Conservation (phyloP, 2,797 vertebrate genomes). For the Betta splendens region DNA sequence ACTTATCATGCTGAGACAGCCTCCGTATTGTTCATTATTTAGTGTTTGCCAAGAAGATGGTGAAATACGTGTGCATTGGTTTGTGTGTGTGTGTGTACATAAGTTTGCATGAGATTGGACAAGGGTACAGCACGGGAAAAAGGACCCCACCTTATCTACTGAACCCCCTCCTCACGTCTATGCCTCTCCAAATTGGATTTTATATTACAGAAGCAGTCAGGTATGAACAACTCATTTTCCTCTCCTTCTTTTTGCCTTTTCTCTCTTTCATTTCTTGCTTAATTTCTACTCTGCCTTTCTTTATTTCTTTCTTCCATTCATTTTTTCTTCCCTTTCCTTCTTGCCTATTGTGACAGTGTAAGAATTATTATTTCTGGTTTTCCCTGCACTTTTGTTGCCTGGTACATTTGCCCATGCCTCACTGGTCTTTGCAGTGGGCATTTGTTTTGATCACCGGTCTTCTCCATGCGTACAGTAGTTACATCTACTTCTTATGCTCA, state of each 20-base stretch:
- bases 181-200: slow-evolving; percentile 94
- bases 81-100: slow-evolving; percentile 35
- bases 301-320: neutral
- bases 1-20: slow-evolving; percentile 92
- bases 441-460: slow-evolving; percentile 43
- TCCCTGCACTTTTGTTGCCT: slow-evolving; percentile 1
- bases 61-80: slow-evolving; percentile 45
- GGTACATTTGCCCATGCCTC: slow-evolving; percentile 24
- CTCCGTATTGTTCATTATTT: slow-evolving; percentile 93
- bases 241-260: slow-evolving; percentile 59
- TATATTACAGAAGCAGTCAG: slow-evolving; percentile 92
- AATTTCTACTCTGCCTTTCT: slow-evolving; percentile 24
- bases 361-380: slow-evolving; percentile 9
- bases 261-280: slow-evolving; percentile 43
- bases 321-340: neutral
- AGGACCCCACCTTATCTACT: slow-evolving; percentile 87
- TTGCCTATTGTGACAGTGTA: slow-evolving; percentile 3
- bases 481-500: slow-evolving; percentile 5
- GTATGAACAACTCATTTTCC: slow-evolving; percentile 94
- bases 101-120: slow-evolving; percentile 63
- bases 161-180: slow-evolving; percentile 60
- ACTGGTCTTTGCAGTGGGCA: slow-evolving; percentile 20
- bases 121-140: slow-evolving; percentile 69
- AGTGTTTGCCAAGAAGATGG: slow-evolving; percentile 96
- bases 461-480: slow-evolving; percentile 24